These are phyloP conservation scores for Tolmerus cingulatus DNA, from an alignment of 2,888 invertebrate genomes.

Conservation along the genomic window DNA sequence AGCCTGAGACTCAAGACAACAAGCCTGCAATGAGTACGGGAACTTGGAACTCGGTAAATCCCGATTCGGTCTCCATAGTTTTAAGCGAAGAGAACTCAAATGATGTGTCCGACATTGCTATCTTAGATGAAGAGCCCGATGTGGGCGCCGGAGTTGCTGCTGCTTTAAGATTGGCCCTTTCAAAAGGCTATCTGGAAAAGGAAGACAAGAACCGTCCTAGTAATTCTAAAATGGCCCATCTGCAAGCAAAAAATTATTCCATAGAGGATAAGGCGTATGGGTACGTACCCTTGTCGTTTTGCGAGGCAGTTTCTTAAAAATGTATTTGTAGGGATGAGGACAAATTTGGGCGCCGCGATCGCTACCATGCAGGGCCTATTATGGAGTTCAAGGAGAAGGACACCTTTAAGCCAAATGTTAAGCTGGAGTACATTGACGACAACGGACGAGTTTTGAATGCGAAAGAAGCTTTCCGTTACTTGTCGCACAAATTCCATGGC, in stretches of 20 bases:
- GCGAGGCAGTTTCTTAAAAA: constrained; percentile 8
- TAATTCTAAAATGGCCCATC: constrained; percentile 75
- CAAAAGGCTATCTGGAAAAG: constrained; percentile 92
- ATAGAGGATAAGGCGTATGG: constrained; percentile 80
- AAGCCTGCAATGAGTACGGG: constrained; percentile 69
- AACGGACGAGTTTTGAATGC: constrained; percentile 89
- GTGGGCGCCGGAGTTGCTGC: constrained; percentile 91
- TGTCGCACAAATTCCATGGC: constrained; percentile 98
- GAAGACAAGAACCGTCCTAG: constrained; percentile 78
- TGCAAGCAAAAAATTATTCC: constrained; percentile 81
- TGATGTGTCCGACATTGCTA: constrained; percentile 61
- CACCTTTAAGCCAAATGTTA: constrained; percentile 90
- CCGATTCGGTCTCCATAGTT: constrained; percentile 63
- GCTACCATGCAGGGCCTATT: constrained; percentile 80
- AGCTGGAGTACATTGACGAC: constrained; percentile 97
- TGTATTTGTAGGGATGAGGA: constrained; percentile 75
- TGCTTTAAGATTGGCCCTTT: constrained; percentile 87
- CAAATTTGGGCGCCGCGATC: constrained; percentile 77
- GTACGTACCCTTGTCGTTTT: constrained; percentile 58
- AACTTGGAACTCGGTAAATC: constrained; percentile 86
- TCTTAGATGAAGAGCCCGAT: constrained; percentile 90
- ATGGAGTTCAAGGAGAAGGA: constrained; percentile 93
- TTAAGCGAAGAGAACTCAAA: constrained; percentile 63
- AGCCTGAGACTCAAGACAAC: constrained; percentile 63
- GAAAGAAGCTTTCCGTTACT: constrained; percentile 96